These are phyloP conservation scores for Pseudochirops cupreus DNA, from an alignment of 2,797 vertebrate species.

Conservation along the genomic window DNA sequence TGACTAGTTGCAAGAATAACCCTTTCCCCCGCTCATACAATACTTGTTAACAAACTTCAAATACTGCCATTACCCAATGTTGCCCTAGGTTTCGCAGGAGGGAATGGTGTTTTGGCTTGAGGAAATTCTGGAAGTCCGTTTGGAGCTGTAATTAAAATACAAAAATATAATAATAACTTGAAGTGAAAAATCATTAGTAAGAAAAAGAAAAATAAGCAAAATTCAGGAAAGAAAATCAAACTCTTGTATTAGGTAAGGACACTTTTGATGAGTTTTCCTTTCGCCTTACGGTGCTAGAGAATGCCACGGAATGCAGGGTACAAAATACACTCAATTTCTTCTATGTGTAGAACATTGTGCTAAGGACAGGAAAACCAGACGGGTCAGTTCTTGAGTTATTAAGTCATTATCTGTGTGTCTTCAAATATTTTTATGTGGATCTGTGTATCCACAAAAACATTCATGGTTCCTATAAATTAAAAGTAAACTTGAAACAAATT, in stretches of 20 bases:
- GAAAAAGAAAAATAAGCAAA: conserved; percentile 26
- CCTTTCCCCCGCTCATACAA: background rate
- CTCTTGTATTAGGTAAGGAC: background rate
- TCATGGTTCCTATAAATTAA: conserved; percentile 38
- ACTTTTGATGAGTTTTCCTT: background rate
- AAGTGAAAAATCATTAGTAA: conserved; percentile 13
- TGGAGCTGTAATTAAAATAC: conserved; percentile 73
- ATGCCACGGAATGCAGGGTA: background rate
- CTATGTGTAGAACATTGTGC: background rate
- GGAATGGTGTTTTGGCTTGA: conserved; percentile 69
- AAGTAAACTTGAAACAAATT: conserved; percentile 9
- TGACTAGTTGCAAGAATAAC: conserved; percentile 19
- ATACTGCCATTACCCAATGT: conserved; percentile 69
- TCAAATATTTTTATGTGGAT: background rate
- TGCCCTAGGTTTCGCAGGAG: conserved; percentile 65
- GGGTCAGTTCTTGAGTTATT: background rate
- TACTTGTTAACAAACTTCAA: conserved; percentile 31
- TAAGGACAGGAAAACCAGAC: background rate
- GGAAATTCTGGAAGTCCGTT: conserved; percentile 78
- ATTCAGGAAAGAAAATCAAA: conserved; percentile 27
- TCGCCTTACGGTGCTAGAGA: conserved; percentile 12
- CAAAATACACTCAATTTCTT: background rate
- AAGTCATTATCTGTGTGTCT: conserved; percentile 19
- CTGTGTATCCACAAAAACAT: background rate
- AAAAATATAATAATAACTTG: conserved; percentile 57